Evolutionary conservation across 2,888 invertebrate genomes (phyloP).

Genomic region (Drosophila formosana): DNA sequence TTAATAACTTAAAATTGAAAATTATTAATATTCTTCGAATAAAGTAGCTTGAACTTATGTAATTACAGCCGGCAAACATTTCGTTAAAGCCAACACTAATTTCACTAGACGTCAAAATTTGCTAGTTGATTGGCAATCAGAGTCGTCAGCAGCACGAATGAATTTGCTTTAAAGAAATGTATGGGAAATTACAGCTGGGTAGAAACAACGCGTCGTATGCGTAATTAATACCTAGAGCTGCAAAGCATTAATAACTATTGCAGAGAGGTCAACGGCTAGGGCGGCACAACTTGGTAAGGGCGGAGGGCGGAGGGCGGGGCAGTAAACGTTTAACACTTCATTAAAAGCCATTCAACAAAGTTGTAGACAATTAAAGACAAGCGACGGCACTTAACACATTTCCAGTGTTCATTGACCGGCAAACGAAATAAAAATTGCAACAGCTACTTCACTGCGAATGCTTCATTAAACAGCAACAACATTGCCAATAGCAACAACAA

Average conservation of each 20-base stretch:
- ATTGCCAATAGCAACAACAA: constrained; percentile 28
- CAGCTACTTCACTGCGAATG: constrained; percentile 74
- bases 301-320: background rate
- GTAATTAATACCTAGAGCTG: constrained; percentile 38
- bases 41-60: no score
- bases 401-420: constrained; percentile 78
- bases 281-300: background rate
- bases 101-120: background rate
- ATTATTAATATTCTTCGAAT: no score
- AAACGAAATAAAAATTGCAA: constrained; percentile 79
- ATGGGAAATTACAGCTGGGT: constrained; percentile 41
- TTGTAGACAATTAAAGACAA: constrained; percentile 79
- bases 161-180: background rate
- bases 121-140: background rate
- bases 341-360: constrained; percentile 71
- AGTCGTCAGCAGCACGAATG: background rate
- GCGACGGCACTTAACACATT: constrained; percentile 77
- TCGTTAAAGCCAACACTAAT: background rate
- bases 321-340: constrained; percentile 67
- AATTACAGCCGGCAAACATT: background rate
- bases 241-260: constrained; percentile 5
- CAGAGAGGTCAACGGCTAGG: background rate
- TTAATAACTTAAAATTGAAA: no score
- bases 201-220: constrained; percentile 18
- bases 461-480: constrained; percentile 76